Conservation (phyloP, 1,140 invertebrate species). For the Drosophila trapezifrons region DNA sequence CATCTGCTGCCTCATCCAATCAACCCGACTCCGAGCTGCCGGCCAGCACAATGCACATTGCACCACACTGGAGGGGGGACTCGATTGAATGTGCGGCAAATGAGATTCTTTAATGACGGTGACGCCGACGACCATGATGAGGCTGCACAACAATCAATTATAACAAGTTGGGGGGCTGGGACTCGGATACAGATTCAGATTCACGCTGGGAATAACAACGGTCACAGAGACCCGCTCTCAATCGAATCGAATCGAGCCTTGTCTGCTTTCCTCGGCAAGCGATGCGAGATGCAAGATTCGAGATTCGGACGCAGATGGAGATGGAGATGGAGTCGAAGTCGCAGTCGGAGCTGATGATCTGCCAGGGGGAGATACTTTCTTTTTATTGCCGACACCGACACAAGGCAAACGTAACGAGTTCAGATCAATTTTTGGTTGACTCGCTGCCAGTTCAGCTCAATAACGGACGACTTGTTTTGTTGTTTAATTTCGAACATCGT, state of each 20-base stretch:
- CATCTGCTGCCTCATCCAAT: constrained; percentile 41
- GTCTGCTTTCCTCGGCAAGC: constrained; percentile 24
- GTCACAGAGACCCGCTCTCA: constrained; percentile 57
- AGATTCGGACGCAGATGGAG: constrained; percentile 28
- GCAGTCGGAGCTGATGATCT: constrained; percentile 52
- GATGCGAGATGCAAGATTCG: constrained; percentile 11
- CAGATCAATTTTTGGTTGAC: constrained; percentile 81
- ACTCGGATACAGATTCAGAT: constrained; percentile 29
- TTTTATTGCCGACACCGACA: constrained; percentile 74
- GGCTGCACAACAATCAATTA: constrained; percentile 80
- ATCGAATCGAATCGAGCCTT: constrained; percentile 69
- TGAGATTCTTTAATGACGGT: constrained; percentile 34
- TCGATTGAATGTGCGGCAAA: constrained; percentile 44
- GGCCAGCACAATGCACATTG: constrained; percentile 20
- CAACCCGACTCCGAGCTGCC: constrained; percentile 13
- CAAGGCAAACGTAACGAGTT: constrained; percentile 79
- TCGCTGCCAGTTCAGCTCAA: constrained; percentile 64
- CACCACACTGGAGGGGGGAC: constrained; percentile 35
- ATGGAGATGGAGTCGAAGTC: constrained; percentile 16
- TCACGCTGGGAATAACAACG: constrained; percentile 32
- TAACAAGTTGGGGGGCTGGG: constrained; percentile 55
- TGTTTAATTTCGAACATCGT: constrained; percentile 42
- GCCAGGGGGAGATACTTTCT: constrained; percentile 77
- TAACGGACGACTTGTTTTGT: constrained; percentile 70
- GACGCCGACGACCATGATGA: constrained; percentile 51